phyloP scores from a whole-genome alignment of 1,140 invertebrate genomes.

The Pseudachorutes palmiensis region DNA sequence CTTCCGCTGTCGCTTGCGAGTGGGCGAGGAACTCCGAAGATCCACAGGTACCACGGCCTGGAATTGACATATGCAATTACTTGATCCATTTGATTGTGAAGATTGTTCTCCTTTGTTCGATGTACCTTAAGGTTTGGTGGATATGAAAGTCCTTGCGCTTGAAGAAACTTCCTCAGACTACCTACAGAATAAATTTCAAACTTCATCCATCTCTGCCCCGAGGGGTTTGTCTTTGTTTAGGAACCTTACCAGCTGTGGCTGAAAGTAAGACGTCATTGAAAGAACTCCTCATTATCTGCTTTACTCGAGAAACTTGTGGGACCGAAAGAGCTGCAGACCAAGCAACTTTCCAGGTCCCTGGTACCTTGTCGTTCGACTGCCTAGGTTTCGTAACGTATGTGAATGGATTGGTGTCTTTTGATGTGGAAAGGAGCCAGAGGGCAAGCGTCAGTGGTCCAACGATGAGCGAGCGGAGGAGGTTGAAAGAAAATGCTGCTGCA shows the following conservation, averaged over 20 bases:
- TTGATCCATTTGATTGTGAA: neutral
- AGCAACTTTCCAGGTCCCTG: conserved; percentile 40
- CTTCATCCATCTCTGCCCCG: neutral
- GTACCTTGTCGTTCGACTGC: conserved; percentile 5
- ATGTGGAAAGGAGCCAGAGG: conserved; percentile 43
- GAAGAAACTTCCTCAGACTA: conserved; percentile 47
- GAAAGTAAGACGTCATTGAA: conserved; percentile 51
- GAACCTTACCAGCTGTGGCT: conserved; percentile 42
- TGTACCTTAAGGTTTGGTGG: conserved; percentile 48
- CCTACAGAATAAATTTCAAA: conserved; percentile 27
- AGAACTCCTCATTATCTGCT: conserved; percentile 48
- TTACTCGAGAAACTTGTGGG: conserved; percentile 41
- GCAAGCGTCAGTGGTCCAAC: conserved; percentile 50
- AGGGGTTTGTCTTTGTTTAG: neutral
- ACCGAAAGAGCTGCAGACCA: conserved; percentile 47
- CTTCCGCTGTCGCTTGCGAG: conserved; percentile 36
- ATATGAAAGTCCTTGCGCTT: conserved; percentile 44
- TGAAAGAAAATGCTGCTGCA: conserved; percentile 44
- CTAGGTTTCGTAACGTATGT: conserved; percentile 26
- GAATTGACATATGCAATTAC: conserved; percentile 1
- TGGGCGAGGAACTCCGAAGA: conserved; percentile 42
- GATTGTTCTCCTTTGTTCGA: neutral
- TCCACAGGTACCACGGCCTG: conserved; percentile 47
- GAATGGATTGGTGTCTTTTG: conserved; percentile 34
- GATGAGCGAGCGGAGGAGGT: conserved; percentile 46